Base-by-base conservation (phyloP, 2,113 vertebrate species). In the Misgurnus anguillicaudatus region DNA sequence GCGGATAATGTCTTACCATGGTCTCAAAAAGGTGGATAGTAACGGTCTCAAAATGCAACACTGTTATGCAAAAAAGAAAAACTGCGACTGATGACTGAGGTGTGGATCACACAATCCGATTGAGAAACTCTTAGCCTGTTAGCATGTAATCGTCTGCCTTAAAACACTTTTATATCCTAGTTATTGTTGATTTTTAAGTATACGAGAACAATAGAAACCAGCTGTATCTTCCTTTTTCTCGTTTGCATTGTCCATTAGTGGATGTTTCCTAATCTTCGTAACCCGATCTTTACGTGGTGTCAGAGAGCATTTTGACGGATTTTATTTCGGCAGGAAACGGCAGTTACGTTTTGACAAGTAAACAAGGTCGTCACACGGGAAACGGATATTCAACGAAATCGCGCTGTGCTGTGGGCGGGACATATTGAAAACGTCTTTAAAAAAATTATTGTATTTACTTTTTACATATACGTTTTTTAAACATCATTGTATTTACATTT, bases 291-390 rank as follows among this genome's bases (percentile, higher is more conserved):
- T 24, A 75, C 16, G 69, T 61, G 45, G 7, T 42, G 47, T 19
- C 62, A 64, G 9, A 11, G 31, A 14, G 10, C 45, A 41, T 72
- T 78, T 48, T 57, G 16, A 75, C 53, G 4, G 11, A 4, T 70
- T 63, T 71, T 62, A 24, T 19, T 21, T 51, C 21, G 14, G 19
- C 47, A 53, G 68, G 57, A 76, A 68, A 63, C 53, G 16, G 38
- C 5, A 42, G 17, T 45, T 14, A 57, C 47, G 24, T 42, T 41
- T 69, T 65, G 74, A 63, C 79, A 76, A 81, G 80, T 82, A 85
- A 87, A 85, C 82, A 91, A 89, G 90, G 88, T 91, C 88, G 87
- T 47, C 42, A 39, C 89, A 87, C 86, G 2, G 90, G 91, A 94
- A 92, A 84, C 88, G 73, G 73, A 75, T 36, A 8, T 14, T 89